A percentile compares a stretch with the other conserved stretches of the same genome.
phyloP scores from a whole-genome alignment of 2,797 vertebrate genomes.

The Pseudocheirus occidentalis region DNA sequence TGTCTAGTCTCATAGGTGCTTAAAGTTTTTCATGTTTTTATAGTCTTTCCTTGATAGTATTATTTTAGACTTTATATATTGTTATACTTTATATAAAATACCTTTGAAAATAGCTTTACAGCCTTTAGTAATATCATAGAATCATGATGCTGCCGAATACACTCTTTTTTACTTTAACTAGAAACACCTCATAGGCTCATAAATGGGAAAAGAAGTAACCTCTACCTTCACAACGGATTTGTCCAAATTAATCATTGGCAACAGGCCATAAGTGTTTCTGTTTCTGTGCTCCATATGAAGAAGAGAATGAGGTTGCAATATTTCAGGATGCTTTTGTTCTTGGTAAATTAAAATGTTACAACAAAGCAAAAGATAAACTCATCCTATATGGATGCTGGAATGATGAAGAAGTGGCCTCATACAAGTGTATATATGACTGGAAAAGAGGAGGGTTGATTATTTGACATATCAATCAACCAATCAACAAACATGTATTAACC shows the following conservation, averaged over 20 bases:
- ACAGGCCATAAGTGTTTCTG: too few species aligned
- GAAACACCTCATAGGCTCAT: background rate
- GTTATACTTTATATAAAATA: background rate
- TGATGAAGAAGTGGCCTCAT: background rate
- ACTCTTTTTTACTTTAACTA: background rate
- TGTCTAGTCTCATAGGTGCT: background rate
- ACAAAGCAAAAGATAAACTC: background rate
- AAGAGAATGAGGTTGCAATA: background rate
- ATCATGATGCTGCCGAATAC: background rate
- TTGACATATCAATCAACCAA: background rate
- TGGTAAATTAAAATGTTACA: background rate
- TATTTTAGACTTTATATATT: background rate
- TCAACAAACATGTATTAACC: background rate
- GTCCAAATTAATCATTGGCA: background rate
- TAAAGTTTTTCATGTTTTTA: background rate
- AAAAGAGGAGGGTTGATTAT: background rate
- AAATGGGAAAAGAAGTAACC: background rate
- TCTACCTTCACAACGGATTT: background rate
- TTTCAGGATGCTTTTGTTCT: background rate
- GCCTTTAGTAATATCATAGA: background rate
- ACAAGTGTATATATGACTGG: background rate
- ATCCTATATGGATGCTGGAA: background rate
- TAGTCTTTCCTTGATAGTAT: background rate
- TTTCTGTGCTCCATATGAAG: background rate
- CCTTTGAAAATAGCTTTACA: background rate